Base-by-base conservation (phyloP, 2,113 vertebrate genomes). In the Isichthys henryi region DNA sequence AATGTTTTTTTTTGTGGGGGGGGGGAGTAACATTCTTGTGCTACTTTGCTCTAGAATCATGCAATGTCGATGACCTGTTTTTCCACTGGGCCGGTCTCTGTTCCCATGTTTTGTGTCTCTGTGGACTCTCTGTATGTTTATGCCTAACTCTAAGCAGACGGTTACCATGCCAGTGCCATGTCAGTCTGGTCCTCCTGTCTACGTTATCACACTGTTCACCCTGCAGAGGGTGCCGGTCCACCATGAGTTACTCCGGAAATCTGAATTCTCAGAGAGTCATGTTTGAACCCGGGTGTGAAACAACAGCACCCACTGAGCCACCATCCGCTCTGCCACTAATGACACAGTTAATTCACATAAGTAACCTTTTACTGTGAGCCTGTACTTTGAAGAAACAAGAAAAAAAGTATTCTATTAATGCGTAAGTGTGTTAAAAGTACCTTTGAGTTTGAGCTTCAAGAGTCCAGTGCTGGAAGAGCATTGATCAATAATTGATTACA, bases 401-500 rank as follows among this genome's bases (percentile, higher is more conserved):
- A 19, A 86, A 48, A 50, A 49, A 56, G 49, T 52, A 53, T 52
- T 56, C 23, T 52, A 56, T 87, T 87, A 52, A 53, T 56, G 49
- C 2, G 7, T 19, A 87, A 39, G 86, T 35, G 27, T 39, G 49
- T 19, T 39, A 53, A 50, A 86, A 86, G 83, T 49, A 27, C n/a
- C 83, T 87, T 53, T 53, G 50, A 56, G 86, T 87, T 87, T 56
- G 52, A 56, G 48, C 49, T 87, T 56, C 31, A 56, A 56, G 50
- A 87, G 49, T 56, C n/a, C 86, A 31, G 31, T 27, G 15, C 17
- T 53, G 15, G 50, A 39, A 39, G 31, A 87, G n/a, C 50, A 53
- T 43, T 87, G 49, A 35, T 87, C 31, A 87, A 56, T 87, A 87
- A 87, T 87, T 49, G 50, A 87, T 56, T 87, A 31, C 62, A 70